Evolutionary conservation across 2,113 vertebrate genomes (phyloP).

Genomic region (Galemys pyrenaicus): DNA sequence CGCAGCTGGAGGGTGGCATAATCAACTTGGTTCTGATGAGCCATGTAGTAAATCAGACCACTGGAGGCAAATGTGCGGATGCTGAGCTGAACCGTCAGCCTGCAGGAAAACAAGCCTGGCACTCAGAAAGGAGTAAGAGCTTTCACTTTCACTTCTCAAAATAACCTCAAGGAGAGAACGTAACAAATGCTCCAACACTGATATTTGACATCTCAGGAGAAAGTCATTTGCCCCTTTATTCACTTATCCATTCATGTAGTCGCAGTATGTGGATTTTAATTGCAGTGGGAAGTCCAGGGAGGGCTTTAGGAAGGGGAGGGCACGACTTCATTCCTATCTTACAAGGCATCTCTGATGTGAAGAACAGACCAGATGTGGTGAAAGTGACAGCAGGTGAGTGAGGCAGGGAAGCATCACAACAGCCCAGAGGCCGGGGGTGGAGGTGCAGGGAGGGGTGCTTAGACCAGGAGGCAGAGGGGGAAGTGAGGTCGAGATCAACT

Average conservation of each 20-base stretch:
- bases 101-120: conserved; percentile 58
- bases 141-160: not conserved
- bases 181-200: not conserved
- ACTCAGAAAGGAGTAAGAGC: not conserved
- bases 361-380: not conserved
- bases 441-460: no score
- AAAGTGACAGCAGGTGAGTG: not conserved
- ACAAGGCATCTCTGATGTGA: not conserved
- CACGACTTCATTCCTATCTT: not conserved
- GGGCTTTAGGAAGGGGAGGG: not conserved
- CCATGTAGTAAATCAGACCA: conserved; percentile 91
- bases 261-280: not conserved
- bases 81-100: conserved; percentile 89
- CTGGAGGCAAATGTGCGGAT: conserved; percentile 90
- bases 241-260: not conserved
- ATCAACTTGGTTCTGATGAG: conserved; percentile 92
- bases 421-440: not conserved
- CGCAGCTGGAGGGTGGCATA: conserved; percentile 90
- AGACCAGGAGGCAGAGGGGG: rapidly evolving
- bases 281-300: not conserved
- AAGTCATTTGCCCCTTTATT: not conserved
- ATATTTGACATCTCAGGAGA: not conserved
- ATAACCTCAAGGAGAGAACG: not conserved
- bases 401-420: not conserved
- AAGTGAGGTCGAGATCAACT: not conserved